Evolutionary conservation across 1,140 invertebrate genomes (phyloP).

Genomic region (Belonocnema kinseyi): DNA sequence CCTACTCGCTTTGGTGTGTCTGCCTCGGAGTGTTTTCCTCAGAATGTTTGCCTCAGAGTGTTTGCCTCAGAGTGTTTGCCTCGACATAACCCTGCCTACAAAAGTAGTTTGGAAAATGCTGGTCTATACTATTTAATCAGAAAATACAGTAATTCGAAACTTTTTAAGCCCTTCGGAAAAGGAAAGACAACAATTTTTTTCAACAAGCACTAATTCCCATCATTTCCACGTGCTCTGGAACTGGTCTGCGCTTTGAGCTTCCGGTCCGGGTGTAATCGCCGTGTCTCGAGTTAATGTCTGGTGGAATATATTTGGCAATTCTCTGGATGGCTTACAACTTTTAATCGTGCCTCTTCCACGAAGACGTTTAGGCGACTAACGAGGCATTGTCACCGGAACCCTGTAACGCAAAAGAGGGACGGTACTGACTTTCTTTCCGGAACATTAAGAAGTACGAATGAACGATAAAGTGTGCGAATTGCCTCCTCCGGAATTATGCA

Average conservation of each 20-base stretch:
- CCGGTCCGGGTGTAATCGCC: neutral
- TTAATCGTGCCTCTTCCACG: conserved; percentile 62
- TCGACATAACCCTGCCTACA: too few relatives aligned
- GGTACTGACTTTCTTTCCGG: conserved; percentile 46
- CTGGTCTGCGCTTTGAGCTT: neutral
- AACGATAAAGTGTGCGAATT: conserved; percentile 59
- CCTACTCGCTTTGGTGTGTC: too few relatives aligned
- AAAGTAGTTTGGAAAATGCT: too few relatives aligned
- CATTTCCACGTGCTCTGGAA: too few relatives aligned
- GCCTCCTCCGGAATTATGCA: conserved; percentile 55
- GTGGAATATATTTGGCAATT: conserved; percentile 48
- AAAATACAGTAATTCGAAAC: too few relatives aligned
- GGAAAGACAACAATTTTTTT: too few relatives aligned
- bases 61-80: too few relatives aligned
- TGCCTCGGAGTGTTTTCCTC: too few relatives aligned
- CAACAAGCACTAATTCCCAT: too few relatives aligned
- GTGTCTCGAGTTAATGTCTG: neutral
- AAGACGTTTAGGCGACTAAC: conserved; percentile 54
- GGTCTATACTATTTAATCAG: too few relatives aligned
- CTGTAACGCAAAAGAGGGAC: neutral
- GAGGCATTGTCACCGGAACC: conserved; percentile 54
- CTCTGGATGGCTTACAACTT: conserved; percentile 60
- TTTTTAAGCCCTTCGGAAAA: too few relatives aligned
- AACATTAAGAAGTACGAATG: conserved; percentile 55
- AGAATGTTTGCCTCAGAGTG: too few relatives aligned